Evolutionary conservation across 2,113 vertebrate species (phyloP), one percentile per base, ranked within the genome.

Genomic region (Oncorhynchus keta): DNA sequence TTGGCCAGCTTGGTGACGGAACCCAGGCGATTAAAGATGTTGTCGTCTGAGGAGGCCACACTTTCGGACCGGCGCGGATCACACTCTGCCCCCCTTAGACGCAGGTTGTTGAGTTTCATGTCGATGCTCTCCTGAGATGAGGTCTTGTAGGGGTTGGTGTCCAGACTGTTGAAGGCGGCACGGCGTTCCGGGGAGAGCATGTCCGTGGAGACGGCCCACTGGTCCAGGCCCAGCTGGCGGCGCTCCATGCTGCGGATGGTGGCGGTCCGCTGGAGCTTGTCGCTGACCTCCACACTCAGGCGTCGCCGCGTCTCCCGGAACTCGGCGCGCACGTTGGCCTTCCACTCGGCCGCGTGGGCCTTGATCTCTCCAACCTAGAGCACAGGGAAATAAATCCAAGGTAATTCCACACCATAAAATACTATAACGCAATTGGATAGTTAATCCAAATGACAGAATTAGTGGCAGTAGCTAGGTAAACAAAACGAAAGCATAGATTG

Each of bases 201-300:
- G 90, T 99, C 97, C 1, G 98, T 87, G 0, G 97, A 99, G 79
- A 98, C 95, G 0, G 97, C 96, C 1, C 97, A 85, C 87, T 98
- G 97, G 81, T 99, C 97, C 84, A 98, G 84, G 73, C 96, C 97
- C 73, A 98, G 92, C 70, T 96, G 94, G 72, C 97, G 81, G 57
- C 96, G 95, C 87, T 98, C 97, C 96, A 98, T 97, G 91, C 96
- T 98, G 24, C 97, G 94, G 76, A 98, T 96, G 55, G 97, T 98
- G 39, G 97, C 96, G 26, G 97, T 97, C 0, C 97, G 89, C 89
- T 98, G 97, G 48, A 98, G 95, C 87, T 98, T 98, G 93, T 98
- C 97, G 0, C 97, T 96, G 71, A 98, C 97, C 90, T 98, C 97
- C 68, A 98, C 96, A 0, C 97, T 98, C 83, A 98, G 93, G 39